Evolutionary conservation across 1,140 invertebrate genomes (phyloP).

Genomic region (Linepithema humile): DNA sequence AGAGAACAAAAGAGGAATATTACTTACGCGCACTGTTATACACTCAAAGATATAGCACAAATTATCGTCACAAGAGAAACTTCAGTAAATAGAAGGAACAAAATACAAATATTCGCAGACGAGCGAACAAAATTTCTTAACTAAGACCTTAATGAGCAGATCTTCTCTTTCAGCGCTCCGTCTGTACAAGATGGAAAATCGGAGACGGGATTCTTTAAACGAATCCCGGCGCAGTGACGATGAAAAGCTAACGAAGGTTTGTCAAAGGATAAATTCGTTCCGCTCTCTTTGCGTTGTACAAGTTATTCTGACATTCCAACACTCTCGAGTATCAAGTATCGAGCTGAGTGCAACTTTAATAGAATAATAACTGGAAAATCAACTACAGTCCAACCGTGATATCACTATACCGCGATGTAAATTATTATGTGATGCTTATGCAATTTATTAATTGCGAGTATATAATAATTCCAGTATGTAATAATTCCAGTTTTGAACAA

Average conservation of each 20-base stretch:
- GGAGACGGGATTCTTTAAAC: conserved; percentile 54
- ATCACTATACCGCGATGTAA: background rate
- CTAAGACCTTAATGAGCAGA: conserved; percentile 69
- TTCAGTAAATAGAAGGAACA: background rate
- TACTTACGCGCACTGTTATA: background rate
- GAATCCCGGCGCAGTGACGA: conserved; percentile 45
- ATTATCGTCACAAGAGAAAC: background rate
- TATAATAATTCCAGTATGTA: too few relatives aligned
- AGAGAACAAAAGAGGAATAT: background rate
- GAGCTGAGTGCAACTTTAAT: conserved; percentile 15
- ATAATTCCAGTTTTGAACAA: background rate
- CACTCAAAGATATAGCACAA: background rate
- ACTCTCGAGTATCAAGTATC: conserved; percentile 47
- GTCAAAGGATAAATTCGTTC: conserved; percentile 61
- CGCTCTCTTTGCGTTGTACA: conserved; percentile 52
- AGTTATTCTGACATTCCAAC: conserved; percentile 51
- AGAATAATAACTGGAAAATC: conserved; percentile 38
- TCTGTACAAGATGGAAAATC: conserved; percentile 47
- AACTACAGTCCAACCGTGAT: background rate
- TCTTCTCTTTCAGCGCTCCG: conserved; percentile 52
- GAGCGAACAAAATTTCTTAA: conserved; percentile 65
- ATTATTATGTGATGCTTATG: background rate
- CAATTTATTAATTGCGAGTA: too few relatives aligned
- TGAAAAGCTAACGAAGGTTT: conserved; percentile 71
- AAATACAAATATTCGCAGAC: conserved; percentile 42